Evolutionary conservation across 2,797 vertebrate species (phyloP).

Genomic region (Anolis apletophallus): DNA sequence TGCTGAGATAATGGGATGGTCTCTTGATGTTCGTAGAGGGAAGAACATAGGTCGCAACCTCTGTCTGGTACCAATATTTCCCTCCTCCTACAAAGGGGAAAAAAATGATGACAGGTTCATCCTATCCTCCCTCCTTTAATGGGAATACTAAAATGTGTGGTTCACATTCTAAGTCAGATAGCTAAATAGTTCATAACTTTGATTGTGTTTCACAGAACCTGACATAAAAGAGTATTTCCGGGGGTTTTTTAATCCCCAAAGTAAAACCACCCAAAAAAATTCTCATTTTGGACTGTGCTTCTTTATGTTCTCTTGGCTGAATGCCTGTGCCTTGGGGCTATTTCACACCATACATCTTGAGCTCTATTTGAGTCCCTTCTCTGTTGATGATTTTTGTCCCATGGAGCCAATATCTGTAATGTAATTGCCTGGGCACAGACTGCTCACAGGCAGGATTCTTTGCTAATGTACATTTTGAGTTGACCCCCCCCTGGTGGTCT

Average conservation of each 20-base stretch:
- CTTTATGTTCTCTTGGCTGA: conserved; percentile 71
- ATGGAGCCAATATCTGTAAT: conserved; percentile 58
- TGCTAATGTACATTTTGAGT: conserved; percentile 60
- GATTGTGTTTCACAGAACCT: conserved; percentile 40
- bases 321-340: conserved; percentile 69
- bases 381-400: conserved; percentile 67
- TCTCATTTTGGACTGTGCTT: conserved; percentile 56
- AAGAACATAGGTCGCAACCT: neutral
- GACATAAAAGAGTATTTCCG: conserved; percentile 42
- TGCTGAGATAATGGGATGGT: neutral
- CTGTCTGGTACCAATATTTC: neutral
- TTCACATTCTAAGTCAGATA: neutral
- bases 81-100: neutral
- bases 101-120: neutral
- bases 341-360: conserved; percentile 68
- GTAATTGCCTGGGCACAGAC: conserved; percentile 56
- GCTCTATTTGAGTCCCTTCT: conserved; percentile 70
- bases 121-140: conserved; percentile 33
- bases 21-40: neutral
- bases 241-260: conserved; percentile 34
- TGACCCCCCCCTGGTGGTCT: conserved; percentile 64
- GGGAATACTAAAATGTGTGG: neutral
- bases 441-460: conserved; percentile 66
- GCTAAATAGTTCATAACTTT: conserved; percentile 45
- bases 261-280: conserved; percentile 42